These are phyloP conservation scores for Porites australiensis DNA, from an alignment of 64 coral and sea anemone species.

Conservation along the genomic window DNA sequence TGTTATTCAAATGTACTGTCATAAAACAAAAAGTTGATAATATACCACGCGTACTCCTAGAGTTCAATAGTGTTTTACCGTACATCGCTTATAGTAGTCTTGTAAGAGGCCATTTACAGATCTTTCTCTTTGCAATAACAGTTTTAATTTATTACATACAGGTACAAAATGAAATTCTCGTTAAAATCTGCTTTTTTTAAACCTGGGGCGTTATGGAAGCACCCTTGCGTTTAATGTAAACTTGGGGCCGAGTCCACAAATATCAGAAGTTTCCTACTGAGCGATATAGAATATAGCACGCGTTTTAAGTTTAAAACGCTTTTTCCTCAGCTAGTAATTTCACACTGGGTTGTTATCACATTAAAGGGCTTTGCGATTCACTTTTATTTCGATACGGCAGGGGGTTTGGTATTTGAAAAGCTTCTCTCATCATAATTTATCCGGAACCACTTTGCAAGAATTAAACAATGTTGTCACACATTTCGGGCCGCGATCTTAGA, in stretches of 20 bases:
- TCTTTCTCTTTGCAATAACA: background rate
- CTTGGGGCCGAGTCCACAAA: background rate
- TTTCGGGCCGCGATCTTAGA: conserved; percentile 11
- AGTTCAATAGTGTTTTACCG: conserved; percentile 54
- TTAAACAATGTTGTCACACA: conserved; percentile 41
- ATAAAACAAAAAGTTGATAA: conserved; percentile 68
- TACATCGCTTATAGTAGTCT: conserved; percentile 50
- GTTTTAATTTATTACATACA: conserved; percentile 4
- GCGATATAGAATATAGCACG: background rate
- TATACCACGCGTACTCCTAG: conserved; percentile 65
- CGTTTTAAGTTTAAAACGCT: conserved; percentile 33
- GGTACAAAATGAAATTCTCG: background rate
- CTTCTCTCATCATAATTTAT: background rate
- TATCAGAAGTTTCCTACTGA: background rate
- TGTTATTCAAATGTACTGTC: conserved; percentile 94
- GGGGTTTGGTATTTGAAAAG: background rate
- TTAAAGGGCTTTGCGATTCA: conserved; percentile 1
- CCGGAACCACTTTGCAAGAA: conserved; percentile 18
- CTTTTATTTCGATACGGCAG: conserved; percentile 24
- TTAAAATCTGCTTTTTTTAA: background rate
- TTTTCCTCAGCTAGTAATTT: conserved; percentile 3
- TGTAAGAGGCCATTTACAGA: conserved; percentile 36
- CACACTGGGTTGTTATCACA: background rate
- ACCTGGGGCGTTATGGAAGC: background rate
- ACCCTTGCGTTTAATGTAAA: conserved; percentile 4